Evolutionary conservation across 2,113 vertebrate species (phyloP).

Genomic region (Anhinga anhinga): DNA sequence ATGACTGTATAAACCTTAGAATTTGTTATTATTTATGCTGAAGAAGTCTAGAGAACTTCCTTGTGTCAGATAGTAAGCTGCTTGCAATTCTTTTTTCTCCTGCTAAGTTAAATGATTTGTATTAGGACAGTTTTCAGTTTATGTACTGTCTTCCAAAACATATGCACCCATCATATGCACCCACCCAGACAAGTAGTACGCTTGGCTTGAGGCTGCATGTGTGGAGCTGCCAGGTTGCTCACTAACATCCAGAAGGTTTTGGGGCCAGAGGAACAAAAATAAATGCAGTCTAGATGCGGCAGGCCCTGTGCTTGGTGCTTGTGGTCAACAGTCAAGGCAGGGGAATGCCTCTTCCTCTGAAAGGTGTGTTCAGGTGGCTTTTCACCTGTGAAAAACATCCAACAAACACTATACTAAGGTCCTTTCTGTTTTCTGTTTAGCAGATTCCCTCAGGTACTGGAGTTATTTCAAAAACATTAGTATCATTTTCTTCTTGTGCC

Average conservation of each 20-base stretch:
- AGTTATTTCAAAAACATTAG: neutral
- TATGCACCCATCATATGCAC: neutral
- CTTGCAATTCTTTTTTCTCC: neutral
- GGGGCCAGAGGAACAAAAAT: neutral
- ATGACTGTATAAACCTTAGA: neutral
- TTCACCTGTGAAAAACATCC: neutral
- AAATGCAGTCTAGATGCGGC: neutral
- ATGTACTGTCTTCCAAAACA: neutral
- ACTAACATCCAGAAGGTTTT: neutral
- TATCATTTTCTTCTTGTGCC: neutral
- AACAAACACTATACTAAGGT: neutral
- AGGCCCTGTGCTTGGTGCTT: neutral
- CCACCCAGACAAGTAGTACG: neutral
- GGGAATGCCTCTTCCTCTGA: neutral
- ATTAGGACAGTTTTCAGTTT: neutral
- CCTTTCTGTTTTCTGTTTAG: neutral
- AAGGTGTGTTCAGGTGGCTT: neutral
- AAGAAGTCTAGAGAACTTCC: neutral
- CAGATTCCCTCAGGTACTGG: neutral
- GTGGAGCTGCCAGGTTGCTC: neutral
- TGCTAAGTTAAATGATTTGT: neutral
- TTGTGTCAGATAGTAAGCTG: neutral
- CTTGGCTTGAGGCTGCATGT: neutral
- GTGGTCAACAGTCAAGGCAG: neutral
- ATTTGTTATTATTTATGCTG: neutral